These are phyloP conservation scores for Equus przewalskii DNA, from an alignment of 2,113 vertebrate species.

Conservation along the genomic window DNA sequence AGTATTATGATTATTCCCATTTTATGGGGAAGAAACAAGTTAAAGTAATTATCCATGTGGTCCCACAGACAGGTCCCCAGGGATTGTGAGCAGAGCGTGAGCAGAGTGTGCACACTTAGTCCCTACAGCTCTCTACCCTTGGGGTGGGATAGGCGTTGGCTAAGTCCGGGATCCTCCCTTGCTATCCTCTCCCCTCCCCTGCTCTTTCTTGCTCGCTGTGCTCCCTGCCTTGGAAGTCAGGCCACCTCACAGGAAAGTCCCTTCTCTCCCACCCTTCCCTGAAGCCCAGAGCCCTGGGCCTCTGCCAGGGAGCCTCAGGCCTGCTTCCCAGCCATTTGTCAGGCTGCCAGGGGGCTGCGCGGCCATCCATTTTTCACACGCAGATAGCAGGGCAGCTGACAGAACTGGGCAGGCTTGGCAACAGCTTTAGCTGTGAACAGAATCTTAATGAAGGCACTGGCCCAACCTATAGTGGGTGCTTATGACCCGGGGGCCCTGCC, in stretches of 20 bases:
- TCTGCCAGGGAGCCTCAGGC: slow-evolving; percentile 26
- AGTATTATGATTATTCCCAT: not conserved
- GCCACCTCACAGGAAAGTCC: not conserved
- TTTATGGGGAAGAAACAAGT: slow-evolving; percentile 10
- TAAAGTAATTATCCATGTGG: not conserved
- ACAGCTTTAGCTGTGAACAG: slow-evolving; percentile 98
- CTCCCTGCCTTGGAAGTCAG: not conserved
- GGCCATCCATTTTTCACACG: slow-evolving; percentile 98
- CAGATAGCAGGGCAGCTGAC: slow-evolving; percentile 98
- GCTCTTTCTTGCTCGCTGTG: not conserved
- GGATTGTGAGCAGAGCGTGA: not conserved
- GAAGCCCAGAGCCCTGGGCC: not conserved
- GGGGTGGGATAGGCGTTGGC: not conserved
- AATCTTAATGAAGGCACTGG: slow-evolving; percentile 96
- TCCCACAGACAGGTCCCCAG: not conserved
- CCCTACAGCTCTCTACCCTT: not conserved
- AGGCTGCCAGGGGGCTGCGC: slow-evolving; percentile 95
- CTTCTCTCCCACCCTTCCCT: not conserved
- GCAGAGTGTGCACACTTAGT: not conserved
- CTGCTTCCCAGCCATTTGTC: slow-evolving; percentile 57
- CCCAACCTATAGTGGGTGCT: slow-evolving; percentile 87
- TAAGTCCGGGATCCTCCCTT: not conserved
- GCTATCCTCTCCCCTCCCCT: too few species aligned
- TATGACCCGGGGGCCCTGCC: slow-evolving; percentile 88
- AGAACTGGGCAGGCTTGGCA: slow-evolving; percentile 97